Conservation (phyloP, 2,113 vertebrate species). For the Petaurus breviceps region DNA sequence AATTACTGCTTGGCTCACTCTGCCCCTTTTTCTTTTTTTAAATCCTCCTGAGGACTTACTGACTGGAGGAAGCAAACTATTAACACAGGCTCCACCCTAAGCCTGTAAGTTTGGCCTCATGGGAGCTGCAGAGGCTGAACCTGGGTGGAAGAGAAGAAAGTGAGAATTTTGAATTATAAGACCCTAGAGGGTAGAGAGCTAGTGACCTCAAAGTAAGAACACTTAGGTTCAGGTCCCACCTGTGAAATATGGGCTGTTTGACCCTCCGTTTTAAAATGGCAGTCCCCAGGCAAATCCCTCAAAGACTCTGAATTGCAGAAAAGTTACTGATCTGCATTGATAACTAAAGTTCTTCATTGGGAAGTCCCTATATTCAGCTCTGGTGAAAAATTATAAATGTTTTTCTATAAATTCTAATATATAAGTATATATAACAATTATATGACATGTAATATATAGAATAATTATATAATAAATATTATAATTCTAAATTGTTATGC, state of each 20-base stretch:
- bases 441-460: no score
- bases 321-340: background rate
- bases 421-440: no score
- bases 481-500: no score
- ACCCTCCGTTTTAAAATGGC: background rate
- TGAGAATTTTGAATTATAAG: background rate
- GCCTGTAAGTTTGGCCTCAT: background rate
- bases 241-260: background rate
- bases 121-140: background rate
- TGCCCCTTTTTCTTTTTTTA: background rate
- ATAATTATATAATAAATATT: no score
- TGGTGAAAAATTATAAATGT: background rate
- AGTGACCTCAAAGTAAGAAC: background rate
- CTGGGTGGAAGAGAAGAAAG: background rate
- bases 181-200: background rate
- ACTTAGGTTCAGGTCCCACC: background rate
- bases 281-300: background rate
- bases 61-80: background rate
- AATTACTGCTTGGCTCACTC: background rate
- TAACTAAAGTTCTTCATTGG: background rate
- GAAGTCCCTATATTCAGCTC: background rate
- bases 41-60: background rate
- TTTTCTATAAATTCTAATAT: no score
- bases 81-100: background rate
- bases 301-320: background rate